Evolutionary conservation across 2,797 vertebrate species (phyloP).

Genomic region (Nannoperca australis): DNA sequence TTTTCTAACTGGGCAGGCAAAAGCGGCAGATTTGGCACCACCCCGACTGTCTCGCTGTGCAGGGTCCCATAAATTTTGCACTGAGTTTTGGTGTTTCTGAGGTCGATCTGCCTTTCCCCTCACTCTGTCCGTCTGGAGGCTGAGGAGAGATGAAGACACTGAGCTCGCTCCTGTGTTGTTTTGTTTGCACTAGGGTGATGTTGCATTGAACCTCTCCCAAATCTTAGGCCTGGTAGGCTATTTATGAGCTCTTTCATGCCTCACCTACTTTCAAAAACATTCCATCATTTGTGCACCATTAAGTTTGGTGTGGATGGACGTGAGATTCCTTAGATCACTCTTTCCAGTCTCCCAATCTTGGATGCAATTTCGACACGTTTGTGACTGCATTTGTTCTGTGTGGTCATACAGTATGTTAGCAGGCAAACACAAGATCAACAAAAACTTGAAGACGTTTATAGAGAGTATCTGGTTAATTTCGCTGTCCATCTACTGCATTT

Average conservation of each 20-base stretch:
- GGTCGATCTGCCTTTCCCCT: constrained; percentile 67
- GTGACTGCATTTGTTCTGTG: constrained; percentile 55
- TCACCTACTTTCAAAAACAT: constrained; percentile 80
- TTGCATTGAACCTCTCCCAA: constrained; percentile 71
- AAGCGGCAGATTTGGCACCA: constrained; percentile 65
- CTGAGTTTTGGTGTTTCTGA: constrained; percentile 73
- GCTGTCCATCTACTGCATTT: constrained; percentile 27
- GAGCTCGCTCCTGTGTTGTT: constrained; percentile 60
- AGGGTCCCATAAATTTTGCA: constrained; percentile 77
- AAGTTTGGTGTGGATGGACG: constrained; percentile 76
- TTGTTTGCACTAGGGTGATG: constrained; percentile 61
- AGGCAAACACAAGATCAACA: constrained; percentile 50
- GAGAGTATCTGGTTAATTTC: constrained; percentile 27
- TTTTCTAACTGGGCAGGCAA: constrained; percentile 75
- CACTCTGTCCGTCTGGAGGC: constrained; percentile 54
- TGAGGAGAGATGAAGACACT: constrained; percentile 65
- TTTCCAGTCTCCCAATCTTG: constrained; percentile 69
- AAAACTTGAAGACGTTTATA: constrained; percentile 40
- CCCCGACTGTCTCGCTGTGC: constrained; percentile 65
- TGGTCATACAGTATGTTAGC: constrained; percentile 45
- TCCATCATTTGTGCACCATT: constrained; percentile 81
- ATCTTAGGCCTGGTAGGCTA: constrained; percentile 73
- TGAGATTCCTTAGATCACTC: constrained; percentile 71
- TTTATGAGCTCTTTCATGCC: constrained; percentile 81
- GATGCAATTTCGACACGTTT: constrained; percentile 75